These are phyloP conservation scores for Scomber colias DNA, from an alignment of 2,113 vertebrate species.

Conservation along the genomic window DNA sequence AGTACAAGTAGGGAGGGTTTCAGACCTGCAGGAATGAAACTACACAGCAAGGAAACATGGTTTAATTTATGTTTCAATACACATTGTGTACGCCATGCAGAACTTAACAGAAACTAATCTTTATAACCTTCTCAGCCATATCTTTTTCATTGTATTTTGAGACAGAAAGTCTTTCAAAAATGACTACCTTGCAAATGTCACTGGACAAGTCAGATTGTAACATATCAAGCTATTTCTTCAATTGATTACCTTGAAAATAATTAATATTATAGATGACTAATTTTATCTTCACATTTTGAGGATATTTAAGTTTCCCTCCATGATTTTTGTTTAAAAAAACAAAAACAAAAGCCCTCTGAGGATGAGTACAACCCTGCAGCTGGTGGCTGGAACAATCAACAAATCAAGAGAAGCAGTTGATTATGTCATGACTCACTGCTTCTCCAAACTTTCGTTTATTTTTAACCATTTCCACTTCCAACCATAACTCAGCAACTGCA, in stretches of 20 bases:
- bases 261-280: neutral
- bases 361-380: neutral
- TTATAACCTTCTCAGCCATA: neutral
- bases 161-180: neutral
- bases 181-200: no score
- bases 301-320: neutral
- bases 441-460: neutral
- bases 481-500: neutral
- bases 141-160: neutral
- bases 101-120: neutral
- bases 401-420: neutral
- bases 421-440: constrained; percentile 3
- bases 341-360: no score
- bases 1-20: neutral
- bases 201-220: no score
- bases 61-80: neutral
- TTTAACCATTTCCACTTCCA: no score
- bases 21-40: neutral
- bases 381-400: neutral
- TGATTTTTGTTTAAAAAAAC: neutral
- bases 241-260: neutral
- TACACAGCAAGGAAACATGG: neutral
- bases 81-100: neutral
- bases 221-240: no score
- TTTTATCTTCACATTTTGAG: no score